Evolutionary conservation across 2,113 vertebrate species (phyloP).

Genomic region (Anser brachyrhynchus): DNA sequence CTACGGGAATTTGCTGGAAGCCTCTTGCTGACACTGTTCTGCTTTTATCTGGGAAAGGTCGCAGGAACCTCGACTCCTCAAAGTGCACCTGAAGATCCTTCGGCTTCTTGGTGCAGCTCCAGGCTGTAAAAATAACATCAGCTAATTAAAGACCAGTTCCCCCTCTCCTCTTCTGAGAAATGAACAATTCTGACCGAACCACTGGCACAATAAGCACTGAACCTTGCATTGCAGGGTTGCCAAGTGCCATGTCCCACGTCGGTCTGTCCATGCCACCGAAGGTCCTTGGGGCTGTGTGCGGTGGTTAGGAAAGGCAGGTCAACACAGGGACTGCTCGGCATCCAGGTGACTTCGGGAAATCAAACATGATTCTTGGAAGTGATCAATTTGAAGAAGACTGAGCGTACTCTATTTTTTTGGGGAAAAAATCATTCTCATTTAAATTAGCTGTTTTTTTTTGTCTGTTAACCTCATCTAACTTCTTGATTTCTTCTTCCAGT

Average conservation of each 20-base stretch:
- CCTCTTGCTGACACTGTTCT: not conserved
- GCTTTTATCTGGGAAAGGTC: not conserved
- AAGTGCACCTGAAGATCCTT: not conserved
- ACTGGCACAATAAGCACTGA: not conserved
- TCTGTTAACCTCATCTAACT: not conserved
- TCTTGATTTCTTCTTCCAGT: not conserved
- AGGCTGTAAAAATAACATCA: not conserved
- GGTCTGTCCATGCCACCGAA: not conserved
- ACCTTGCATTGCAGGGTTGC: fast-evolving
- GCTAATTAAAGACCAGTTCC: not conserved
- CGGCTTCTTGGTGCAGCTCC: not conserved
- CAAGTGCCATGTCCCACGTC: not conserved
- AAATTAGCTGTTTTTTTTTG: not conserved
- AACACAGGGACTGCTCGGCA: not conserved
- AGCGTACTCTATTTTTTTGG: not conserved
- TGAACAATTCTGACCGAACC: not conserved
- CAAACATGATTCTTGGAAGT: not conserved
- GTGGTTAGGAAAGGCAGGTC: not conserved
- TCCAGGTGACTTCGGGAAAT: not conserved
- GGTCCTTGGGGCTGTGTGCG: not conserved
- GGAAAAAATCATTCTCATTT: not conserved
- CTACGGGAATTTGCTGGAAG: slow-evolving; percentile 9
- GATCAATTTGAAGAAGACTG: not conserved
- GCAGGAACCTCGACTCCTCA: not conserved
- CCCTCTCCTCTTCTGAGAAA: not conserved